Percentiles rank a stretch among this genome's conserved stretches.
phyloP scores from a whole-genome alignment of 2,797 vertebrate species.

The Galago senegalensis region DNA sequence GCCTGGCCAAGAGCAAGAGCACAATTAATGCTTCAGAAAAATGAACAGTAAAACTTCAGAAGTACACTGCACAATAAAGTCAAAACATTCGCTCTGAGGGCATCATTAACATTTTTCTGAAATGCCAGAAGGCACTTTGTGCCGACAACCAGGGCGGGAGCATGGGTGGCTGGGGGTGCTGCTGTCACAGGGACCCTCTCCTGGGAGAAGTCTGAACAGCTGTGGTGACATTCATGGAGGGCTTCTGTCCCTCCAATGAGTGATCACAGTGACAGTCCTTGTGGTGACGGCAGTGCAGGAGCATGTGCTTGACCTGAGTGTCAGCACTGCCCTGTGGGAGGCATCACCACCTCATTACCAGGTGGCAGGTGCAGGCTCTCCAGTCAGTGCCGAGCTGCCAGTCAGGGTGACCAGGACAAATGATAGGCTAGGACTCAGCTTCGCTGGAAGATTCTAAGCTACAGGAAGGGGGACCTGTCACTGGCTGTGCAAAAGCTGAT shows the following conservation, averaged over 20 bases:
- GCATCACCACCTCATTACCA: accelerated
- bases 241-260: not conserved
- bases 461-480: not conserved
- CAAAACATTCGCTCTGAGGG: not conserved
- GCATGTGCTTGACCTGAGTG: not conserved
- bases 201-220: not conserved
- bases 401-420: not conserved
- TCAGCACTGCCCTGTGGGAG: no score
- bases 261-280: not conserved
- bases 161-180: not conserved
- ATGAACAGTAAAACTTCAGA: not conserved
- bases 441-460: not conserved
- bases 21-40: not conserved
- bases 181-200: not conserved
- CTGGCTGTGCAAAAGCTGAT: not conserved
- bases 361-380: not conserved
- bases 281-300: not conserved
- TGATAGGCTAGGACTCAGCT: no score
- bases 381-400: not conserved
- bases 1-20: not conserved
- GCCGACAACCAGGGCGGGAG: not conserved
- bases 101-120: no score
- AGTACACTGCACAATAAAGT: not conserved
- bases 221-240: not conserved
- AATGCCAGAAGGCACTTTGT: not conserved